Evolutionary conservation across 2,888 invertebrate species (phyloP).

Genomic region (Drosophila mettleri): DNA sequence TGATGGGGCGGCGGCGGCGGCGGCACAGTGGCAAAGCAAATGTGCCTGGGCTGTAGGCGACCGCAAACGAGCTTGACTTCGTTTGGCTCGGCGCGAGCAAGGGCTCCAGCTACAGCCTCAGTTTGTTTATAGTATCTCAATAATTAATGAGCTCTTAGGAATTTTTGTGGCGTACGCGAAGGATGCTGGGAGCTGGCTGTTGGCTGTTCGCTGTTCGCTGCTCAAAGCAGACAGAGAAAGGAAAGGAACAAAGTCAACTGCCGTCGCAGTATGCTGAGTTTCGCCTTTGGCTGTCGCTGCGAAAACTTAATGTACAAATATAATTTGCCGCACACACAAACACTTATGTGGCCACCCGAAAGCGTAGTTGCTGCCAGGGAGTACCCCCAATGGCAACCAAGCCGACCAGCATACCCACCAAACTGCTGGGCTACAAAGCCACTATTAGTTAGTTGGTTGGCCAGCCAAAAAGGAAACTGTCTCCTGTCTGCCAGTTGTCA

Average conservation of each 20-base stretch:
- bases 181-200: conserved; percentile 37
- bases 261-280: conserved; percentile 49
- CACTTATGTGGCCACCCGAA: conserved; percentile 73
- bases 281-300: conserved; percentile 58
- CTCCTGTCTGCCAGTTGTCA: conserved; percentile 55
- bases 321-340: conserved; percentile 79
- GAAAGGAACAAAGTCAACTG: conserved; percentile 74
- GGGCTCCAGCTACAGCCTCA: conserved; percentile 50
- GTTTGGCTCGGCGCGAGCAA: conserved; percentile 51
- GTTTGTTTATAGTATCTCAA: conserved; percentile 81
- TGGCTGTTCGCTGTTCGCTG: background rate
- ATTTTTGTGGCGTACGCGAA: conserved; percentile 72
- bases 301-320: conserved; percentile 80
- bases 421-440: conserved; percentile 64
- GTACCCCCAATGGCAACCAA: conserved; percentile 42
- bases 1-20: background rate
- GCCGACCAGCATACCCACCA: conserved; percentile 60
- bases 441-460: conserved; percentile 49
- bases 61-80: conserved; percentile 79
- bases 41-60: conserved; percentile 77
- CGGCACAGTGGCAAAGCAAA: conserved; percentile 54
- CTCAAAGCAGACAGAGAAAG: conserved; percentile 6
- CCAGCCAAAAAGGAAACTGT: conserved; percentile 48
- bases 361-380: conserved; percentile 28
- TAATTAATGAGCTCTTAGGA: conserved; percentile 83